phyloP scores from a whole-genome alignment of 1,140 invertebrate genomes.

The Zaprionus vittiger region DNA sequence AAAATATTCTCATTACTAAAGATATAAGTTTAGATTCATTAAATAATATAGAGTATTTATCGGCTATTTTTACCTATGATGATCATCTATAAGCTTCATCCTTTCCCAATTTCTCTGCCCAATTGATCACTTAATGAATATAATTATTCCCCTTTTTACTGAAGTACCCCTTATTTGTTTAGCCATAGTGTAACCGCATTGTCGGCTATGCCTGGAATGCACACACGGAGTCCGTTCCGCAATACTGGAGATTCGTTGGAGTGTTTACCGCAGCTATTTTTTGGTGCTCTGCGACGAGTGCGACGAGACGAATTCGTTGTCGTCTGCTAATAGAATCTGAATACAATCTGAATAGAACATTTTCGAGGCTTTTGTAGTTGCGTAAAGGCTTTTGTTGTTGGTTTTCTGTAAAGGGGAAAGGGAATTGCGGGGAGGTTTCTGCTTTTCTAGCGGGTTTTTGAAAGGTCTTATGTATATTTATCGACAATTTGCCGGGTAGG shows the following conservation, averaged over 20 bases:
- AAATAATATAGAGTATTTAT: no score
- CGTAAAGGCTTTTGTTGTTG: conserved; percentile 45
- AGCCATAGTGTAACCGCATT: conserved; percentile 50
- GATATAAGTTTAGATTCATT: no score
- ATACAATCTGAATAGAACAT: conserved; percentile 75
- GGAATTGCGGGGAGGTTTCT: neutral
- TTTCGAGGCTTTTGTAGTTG: conserved; percentile 56
- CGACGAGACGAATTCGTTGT: conserved; percentile 71
- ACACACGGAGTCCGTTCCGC: neutral
- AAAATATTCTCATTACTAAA: no score
- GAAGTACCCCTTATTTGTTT: neutral
- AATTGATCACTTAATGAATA: neutral
- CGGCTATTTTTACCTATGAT: no score
- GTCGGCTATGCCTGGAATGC: conserved; percentile 30
- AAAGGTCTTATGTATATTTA: conserved; percentile 58
- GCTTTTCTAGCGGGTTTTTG: conserved; percentile 11
- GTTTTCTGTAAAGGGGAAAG: neutral
- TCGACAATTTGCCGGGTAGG: conserved; percentile 43
- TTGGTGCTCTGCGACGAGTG: conserved; percentile 40
- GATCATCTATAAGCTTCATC: no score
- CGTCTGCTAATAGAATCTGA: conserved; percentile 78
- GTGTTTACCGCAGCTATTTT: conserved; percentile 11
- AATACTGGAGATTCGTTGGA: neutral
- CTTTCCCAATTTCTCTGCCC: neutral
- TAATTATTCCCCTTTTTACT: neutral